These are phyloP conservation scores for Drosophila nigrodunni DNA, from an alignment of 1,140 invertebrate genomes.

Conservation along the genomic window DNA sequence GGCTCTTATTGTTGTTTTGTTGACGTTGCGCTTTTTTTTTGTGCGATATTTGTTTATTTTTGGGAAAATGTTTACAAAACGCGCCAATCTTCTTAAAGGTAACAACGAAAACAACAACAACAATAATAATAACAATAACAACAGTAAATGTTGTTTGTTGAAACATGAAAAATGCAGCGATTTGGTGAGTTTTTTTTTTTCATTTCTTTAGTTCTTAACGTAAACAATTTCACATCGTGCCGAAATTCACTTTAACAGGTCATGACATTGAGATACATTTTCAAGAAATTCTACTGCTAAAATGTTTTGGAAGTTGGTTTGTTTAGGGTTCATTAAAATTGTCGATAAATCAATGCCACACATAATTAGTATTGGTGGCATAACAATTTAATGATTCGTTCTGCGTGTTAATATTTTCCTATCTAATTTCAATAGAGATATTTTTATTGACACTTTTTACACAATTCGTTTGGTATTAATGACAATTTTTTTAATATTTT, in stretches of 20 bases:
- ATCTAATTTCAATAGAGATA: too few relatives aligned
- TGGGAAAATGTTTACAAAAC: conserved; percentile 75
- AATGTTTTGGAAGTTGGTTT: not conserved
- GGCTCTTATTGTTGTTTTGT: conserved; percentile 24
- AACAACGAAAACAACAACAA: conserved; percentile 48
- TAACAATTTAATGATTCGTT: not conserved
- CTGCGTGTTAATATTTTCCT: not conserved
- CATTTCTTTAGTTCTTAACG: not conserved
- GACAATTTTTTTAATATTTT: not conserved
- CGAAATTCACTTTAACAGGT: conserved; percentile 7
- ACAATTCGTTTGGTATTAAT: not conserved
- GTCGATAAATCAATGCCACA: not conserved
- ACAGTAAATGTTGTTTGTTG: conserved; percentile 42
- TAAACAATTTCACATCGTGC: conserved; percentile 32
- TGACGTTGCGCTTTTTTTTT: conserved; percentile 65
- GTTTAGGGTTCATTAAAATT: conserved; percentile 1
- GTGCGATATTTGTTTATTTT: conserved; percentile 46
- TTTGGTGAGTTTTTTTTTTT: conserved; percentile 56
- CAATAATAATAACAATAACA: conserved; percentile 36
- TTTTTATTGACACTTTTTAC: too few relatives aligned
- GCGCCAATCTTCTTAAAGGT: conserved; percentile 68
- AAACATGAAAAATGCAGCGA: conserved; percentile 66
- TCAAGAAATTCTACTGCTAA: not conserved
- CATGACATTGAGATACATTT: conserved; percentile 4
- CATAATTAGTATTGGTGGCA: not conserved